phyloP scores from a whole-genome alignment of 1,140 invertebrate species.

The Zaprionus nigranus region DNA sequence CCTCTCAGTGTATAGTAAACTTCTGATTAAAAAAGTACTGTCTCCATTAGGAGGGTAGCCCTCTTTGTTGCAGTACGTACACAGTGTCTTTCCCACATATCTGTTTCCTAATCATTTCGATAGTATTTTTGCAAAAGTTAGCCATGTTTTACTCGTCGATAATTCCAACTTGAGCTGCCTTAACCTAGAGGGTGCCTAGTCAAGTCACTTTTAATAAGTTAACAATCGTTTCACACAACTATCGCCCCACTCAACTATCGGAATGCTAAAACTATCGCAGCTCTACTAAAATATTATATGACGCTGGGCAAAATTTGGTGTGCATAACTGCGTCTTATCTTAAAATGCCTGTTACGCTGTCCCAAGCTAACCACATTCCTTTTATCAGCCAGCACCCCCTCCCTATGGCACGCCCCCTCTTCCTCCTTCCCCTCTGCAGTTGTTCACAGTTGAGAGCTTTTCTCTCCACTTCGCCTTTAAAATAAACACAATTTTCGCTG shows the following conservation, averaged over 20 bases:
- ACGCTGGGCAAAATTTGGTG: constrained; percentile 1
- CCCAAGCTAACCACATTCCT: background rate
- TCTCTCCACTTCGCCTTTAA: constrained; percentile 34
- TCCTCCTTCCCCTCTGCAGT: background rate
- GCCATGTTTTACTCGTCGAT: background rate
- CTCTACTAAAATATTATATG: constrained; percentile 8
- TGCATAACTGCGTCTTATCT: constrained; percentile 13
- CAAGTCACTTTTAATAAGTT: background rate
- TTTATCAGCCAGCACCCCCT: background rate
- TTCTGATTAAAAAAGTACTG: background rate
- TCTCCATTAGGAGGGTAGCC: background rate
- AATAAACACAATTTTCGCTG: constrained; percentile 74
- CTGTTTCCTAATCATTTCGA: background rate
- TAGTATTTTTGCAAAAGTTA: background rate
- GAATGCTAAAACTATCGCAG: background rate
- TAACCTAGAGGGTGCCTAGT: background rate
- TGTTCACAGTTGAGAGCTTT: constrained; percentile 24
- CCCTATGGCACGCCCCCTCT: background rate
- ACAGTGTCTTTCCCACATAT: background rate
- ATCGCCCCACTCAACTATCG: background rate
- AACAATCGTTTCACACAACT: too few relatives aligned
- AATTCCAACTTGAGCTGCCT: background rate
- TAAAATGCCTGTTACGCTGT: constrained; percentile 13
- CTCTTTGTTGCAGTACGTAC: too few relatives aligned
- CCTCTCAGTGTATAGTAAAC: background rate